A percentile compares a stretch with the other conserved stretches of the same genome.
Evolutionary conservation across 2,888 invertebrate genomes (phyloP).

Genomic region (Norana najaformis): DNA sequence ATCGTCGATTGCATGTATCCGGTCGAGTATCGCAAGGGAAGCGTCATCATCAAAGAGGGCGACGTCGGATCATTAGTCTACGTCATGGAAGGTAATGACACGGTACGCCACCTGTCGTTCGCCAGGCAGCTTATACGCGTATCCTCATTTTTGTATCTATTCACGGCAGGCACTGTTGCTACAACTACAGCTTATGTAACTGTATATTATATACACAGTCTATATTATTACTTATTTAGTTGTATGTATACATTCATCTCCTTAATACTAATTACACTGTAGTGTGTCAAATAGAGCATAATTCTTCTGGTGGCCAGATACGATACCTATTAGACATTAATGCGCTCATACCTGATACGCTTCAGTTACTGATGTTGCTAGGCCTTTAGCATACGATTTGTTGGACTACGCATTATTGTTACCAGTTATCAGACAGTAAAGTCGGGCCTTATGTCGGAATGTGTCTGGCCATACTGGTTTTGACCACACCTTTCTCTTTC

Average conservation of each 20-base stretch:
- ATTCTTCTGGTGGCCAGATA: not conserved
- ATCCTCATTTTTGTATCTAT: no score
- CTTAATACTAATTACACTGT: no score
- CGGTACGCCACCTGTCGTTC: conserved; percentile 56
- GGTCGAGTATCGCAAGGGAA: conserved; percentile 76
- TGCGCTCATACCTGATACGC: not conserved
- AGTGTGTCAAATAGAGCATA: not conserved
- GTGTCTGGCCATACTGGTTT: not conserved
- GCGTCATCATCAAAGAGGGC: conserved; percentile 86
- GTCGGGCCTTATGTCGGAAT: no score
- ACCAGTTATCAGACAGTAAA: not conserved
- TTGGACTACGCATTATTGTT: no score
- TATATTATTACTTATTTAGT: no score
- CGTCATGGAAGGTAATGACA: conserved; percentile 87
- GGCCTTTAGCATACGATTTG: no score
- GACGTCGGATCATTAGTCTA: conserved; percentile 73
- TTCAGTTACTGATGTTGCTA: no score
- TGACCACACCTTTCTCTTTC: not conserved
- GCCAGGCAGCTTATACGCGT: not conserved
- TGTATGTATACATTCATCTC: no score
- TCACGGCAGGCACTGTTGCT: no score
- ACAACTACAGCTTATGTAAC: no score
- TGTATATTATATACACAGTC: no score
- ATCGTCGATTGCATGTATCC: conserved; percentile 99
- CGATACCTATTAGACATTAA: not conserved